A percentile compares a stretch with the other conserved stretches of the same genome.
These are phyloP conservation scores for Crenuchus spilurus DNA, from an alignment of 2,797 vertebrate species.

Conservation along the genomic window DNA sequence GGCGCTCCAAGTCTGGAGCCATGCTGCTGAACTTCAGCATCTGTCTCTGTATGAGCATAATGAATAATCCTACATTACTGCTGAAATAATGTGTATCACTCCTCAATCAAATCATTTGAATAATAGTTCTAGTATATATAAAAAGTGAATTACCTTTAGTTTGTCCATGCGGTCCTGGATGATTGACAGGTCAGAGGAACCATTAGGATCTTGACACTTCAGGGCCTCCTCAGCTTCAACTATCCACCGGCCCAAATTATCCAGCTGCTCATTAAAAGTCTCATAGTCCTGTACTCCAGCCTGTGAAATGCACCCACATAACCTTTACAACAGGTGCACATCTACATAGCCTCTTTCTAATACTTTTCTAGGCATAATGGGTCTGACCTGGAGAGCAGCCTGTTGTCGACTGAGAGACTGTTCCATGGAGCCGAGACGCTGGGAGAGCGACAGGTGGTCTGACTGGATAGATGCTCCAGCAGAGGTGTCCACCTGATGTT, in stretches of 20 bases:
- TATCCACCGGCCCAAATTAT: constrained; percentile 77
- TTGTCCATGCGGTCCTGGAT: constrained; percentile 90
- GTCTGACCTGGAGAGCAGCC: constrained; percentile 84
- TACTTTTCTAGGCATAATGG: not conserved
- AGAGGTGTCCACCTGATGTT: constrained; percentile 86
- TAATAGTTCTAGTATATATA: not conserved
- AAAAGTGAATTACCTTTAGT: constrained; percentile 80
- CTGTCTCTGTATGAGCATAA: constrained; percentile 76
- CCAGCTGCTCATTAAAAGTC: constrained; percentile 84
- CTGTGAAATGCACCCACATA: constrained; percentile 57
- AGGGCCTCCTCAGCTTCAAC: constrained; percentile 85
- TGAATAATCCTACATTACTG: not conserved
- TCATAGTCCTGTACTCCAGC: constrained; percentile 88
- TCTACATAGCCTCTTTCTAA: not conserved
- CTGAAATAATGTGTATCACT: not conserved
- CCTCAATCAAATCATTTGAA: not conserved
- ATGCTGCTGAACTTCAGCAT: constrained; percentile 93
- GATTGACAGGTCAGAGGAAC: constrained; percentile 80
- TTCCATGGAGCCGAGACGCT: constrained; percentile 80
- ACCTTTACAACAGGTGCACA: not conserved
- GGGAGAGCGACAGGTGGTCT: constrained; percentile 83
- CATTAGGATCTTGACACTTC: constrained; percentile 83
- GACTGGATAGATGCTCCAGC: constrained; percentile 87
- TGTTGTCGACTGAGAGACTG: constrained; percentile 88
- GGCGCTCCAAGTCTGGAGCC: constrained; percentile 87